Percentiles rank a stretch among this genome's conserved stretches.
Evolutionary conservation across 1,140 invertebrate species (phyloP).

Genomic region (Phortica variegata): DNA sequence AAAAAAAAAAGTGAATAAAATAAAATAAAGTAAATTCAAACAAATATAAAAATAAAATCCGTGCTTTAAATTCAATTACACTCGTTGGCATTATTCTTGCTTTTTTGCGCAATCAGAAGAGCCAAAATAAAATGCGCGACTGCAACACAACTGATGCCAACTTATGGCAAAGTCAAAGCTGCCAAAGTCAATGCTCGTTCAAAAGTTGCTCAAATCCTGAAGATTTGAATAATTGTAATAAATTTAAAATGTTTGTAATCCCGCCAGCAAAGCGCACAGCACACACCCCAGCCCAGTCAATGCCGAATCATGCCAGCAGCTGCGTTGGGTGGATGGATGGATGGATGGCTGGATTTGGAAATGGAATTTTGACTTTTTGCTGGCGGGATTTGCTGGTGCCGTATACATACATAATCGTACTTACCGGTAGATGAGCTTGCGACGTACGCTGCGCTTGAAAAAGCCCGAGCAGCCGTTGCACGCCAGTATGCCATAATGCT

Average conservation of each 20-base stretch:
- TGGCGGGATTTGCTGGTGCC: too few relatives aligned
- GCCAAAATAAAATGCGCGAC: constrained; percentile 3
- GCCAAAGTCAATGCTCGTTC: constrained; percentile 46
- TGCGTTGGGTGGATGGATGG: constrained; percentile 16
- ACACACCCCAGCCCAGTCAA: constrained; percentile 13
- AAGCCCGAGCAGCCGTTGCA: constrained; percentile 99
- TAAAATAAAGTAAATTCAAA: constrained; percentile 16
- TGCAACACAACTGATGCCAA: constrained; percentile 32
- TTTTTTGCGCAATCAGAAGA: constrained; percentile 13
- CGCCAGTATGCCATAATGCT: constrained; percentile 98
- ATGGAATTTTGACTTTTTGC: constrained; percentile 1
- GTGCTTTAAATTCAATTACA: constrained; percentile 52
- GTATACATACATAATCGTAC: too few relatives aligned
- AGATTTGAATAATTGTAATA: constrained; percentile 55
- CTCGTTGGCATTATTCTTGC: constrained; percentile 8
- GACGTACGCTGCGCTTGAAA: constrained; percentile 94
- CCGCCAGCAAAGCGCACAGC: constrained; percentile 34
- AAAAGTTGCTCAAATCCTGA: constrained; percentile 53
- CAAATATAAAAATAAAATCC: constrained; percentile 27
- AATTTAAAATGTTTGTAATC: constrained; percentile 43
- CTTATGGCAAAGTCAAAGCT: constrained; percentile 31
- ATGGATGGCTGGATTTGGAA: constrained; percentile 9
- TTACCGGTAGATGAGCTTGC: constrained; percentile 97
- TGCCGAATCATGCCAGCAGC: constrained; percentile 7
- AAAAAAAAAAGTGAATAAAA: background rate